Evolutionary conservation across 2,888 invertebrate genomes (phyloP).

Genomic region (Zootermopsis nevadensis): DNA sequence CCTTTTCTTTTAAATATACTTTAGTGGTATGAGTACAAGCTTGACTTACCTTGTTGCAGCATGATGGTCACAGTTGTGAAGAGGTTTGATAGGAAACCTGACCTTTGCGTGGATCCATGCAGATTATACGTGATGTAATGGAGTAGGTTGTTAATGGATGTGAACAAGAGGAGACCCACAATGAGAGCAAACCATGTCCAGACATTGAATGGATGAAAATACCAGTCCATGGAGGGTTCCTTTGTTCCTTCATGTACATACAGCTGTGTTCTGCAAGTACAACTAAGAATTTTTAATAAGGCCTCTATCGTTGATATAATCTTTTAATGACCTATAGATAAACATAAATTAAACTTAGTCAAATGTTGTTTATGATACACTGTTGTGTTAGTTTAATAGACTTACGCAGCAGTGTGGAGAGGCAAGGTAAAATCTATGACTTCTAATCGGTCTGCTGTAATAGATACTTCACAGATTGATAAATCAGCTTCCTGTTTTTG

Average conservation of each 20-base stretch:
- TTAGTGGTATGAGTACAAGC: neutral
- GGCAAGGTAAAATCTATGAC: slow-evolving; percentile 28
- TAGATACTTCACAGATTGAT: slow-evolving; percentile 36
- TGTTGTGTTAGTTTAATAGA: neutral
- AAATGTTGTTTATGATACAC: no score
- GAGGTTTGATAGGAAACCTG: slow-evolving; percentile 10
- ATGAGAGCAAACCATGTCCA: slow-evolving; percentile 21
- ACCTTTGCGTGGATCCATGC: neutral
- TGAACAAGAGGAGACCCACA: neutral
- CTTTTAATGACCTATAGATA: no score
- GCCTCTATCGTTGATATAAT: no score
- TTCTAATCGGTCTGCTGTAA: slow-evolving; percentile 5
- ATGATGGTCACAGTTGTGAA: slow-evolving; percentile 14
- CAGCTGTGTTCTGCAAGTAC: slow-evolving; percentile 13
- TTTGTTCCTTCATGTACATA: slow-evolving; percentile 25
- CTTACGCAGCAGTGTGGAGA: slow-evolving; percentile 39
- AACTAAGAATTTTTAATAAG: no score
- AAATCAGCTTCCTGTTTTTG: slow-evolving; percentile 40
- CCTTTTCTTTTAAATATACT: neutral
- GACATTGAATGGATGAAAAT: slow-evolving; percentile 10
- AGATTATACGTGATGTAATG: neutral
- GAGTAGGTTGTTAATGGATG: neutral
- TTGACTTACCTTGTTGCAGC: slow-evolving; percentile 29
- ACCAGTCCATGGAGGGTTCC: slow-evolving; percentile 8
- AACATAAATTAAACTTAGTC: no score